Evolutionary conservation across 2,888 invertebrate species (phyloP).

Genomic region (Schrankia costaestrigalis): DNA sequence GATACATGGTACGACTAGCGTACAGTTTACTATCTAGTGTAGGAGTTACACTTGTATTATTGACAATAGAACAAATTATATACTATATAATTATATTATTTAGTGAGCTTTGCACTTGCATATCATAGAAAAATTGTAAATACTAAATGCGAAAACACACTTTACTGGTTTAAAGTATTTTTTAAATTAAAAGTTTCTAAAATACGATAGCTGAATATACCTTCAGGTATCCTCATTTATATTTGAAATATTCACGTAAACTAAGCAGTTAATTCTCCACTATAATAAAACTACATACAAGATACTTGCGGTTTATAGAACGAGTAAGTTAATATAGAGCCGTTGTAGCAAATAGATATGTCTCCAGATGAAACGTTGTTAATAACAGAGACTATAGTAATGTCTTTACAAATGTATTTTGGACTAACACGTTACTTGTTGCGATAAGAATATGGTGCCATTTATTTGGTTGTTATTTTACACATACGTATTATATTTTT

Average conservation of each 20-base stretch:
- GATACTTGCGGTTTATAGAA: conserved; percentile 11
- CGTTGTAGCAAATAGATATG: conserved; percentile 3
- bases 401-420: conserved; percentile 33
- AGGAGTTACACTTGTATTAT: conserved; percentile 53
- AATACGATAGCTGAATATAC: conserved; percentile 20
- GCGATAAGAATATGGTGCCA: conserved; percentile 73
- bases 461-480: conserved; percentile 74
- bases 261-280: conserved; percentile 21
- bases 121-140: conserved; percentile 76
- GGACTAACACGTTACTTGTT: conserved; percentile 54
- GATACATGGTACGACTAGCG: conserved; percentile 41
- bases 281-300: conserved; percentile 10
- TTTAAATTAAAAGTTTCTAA: conserved; percentile 16
- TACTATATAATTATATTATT: conserved; percentile 56
- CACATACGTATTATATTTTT: conserved; percentile 60
- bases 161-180: conserved; percentile 40
- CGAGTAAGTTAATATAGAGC: conserved; percentile 7
- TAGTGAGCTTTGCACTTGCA: conserved; percentile 82
- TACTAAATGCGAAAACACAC: conserved; percentile 53
- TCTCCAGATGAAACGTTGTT: conserved; percentile 5
- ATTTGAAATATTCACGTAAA: conserved; percentile 26
- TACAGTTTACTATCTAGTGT: conserved; percentile 54
- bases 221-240: conserved; percentile 24
- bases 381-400: conserved; percentile 22
- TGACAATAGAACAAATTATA: conserved; percentile 54